Evolutionary conservation across 1,140 invertebrate species (phyloP), one percentile per base, ranked within the genome.

Genomic region (Megalopta genalis): DNA sequence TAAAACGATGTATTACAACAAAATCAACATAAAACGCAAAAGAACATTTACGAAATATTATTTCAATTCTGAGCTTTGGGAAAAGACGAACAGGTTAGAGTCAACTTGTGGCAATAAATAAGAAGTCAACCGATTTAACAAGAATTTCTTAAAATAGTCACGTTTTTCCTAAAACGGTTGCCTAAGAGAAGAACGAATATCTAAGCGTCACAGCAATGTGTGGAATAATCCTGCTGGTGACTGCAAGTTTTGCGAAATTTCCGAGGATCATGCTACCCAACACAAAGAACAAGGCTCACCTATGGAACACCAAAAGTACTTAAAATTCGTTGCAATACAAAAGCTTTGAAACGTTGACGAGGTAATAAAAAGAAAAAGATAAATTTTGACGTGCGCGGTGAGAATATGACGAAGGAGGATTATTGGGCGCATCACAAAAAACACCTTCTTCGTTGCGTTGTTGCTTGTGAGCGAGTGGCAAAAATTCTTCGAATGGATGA

Each of bases 321-420:
- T 9, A 6, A 25, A 64, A 63, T 54, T 69, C 63, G 9, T 25
- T 27, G 27, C 39, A 68, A 23, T 9, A 27, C 23, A 42, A 9
- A 57, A 66, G 27, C 25, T 73, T 63, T 32, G 23, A 12, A 60
- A 57, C 32, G 10, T 27, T 18, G 21, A 54, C 25, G 64, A 63
- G n/a, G 25, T 54, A 67, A 39, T 14, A 71, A 23, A 62, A 37
- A 59, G 71, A 62, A 68, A 72, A 64, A 69, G 39, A 69, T 25
- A 63, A 72, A 72, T 77, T 83, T 84, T 84, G 74, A 81, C 80
- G 73, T 84, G 74, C 57, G 79, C 74, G 73, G 21, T 68, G 65
- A 73, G 57, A 75, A 77, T 73, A 59, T 32, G 64, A 83, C 67
- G 54, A 76, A 73, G 75, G 12, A 71, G 54, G 60, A 79, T 83